Percentiles rank a stretch among this genome's conserved stretches.
Evolutionary conservation across 1,140 invertebrate genomes (phyloP).

Genomic region (Notospermus geniculatus): DNA sequence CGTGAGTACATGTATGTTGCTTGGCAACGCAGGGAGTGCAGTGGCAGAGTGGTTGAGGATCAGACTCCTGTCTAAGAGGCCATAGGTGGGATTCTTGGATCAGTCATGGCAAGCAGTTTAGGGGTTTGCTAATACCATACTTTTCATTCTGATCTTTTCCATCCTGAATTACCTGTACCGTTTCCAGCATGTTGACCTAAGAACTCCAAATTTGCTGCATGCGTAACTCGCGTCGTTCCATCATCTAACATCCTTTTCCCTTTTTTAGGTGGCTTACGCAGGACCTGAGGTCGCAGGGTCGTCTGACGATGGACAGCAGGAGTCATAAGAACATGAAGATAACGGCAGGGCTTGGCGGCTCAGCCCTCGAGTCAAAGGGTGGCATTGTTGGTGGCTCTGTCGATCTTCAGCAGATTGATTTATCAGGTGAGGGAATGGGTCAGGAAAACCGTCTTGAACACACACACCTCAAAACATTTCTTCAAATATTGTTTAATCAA

Average conservation of each 20-base stretch:
- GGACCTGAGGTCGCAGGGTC: slow-evolving; percentile 84
- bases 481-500: no score
- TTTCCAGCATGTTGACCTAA: no score
- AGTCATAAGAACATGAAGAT: slow-evolving; percentile 92
- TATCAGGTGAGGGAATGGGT: no score
- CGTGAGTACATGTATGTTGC: slow-evolving; percentile 61
- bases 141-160: background rate
- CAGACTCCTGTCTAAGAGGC: background rate
- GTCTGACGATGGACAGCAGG: slow-evolving; percentile 88
- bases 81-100: background rate
- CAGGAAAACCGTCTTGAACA: no score
- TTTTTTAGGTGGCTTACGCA: slow-evolving; percentile 79
- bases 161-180: no score
- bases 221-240: no score
- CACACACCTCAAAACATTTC: no score
- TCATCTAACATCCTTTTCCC: no score
- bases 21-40: background rate
- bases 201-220: no score
- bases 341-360: slow-evolving; percentile 82
- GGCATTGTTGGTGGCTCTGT: slow-evolving; percentile 95
- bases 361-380: slow-evolving; percentile 87
- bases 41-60: background rate
- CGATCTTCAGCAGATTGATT: slow-evolving; percentile 80
- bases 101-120: background rate
- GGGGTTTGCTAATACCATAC: background rate